A percentile compares a stretch with the other conserved stretches of the same genome.
phyloP scores from a whole-genome alignment of 2,113 vertebrate genomes.

The Piaya cayana region DNA sequence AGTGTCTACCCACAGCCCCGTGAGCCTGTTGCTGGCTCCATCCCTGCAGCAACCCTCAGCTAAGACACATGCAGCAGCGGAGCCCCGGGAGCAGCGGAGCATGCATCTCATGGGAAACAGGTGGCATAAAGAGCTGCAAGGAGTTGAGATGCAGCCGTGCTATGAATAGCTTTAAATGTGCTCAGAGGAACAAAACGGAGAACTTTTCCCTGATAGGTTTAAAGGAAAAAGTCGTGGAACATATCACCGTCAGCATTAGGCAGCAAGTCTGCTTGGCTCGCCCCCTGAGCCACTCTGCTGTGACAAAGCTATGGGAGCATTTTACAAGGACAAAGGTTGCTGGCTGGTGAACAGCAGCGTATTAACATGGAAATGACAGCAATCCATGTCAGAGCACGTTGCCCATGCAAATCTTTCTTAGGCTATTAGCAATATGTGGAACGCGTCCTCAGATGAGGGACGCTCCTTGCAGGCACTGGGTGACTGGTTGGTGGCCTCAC shows the following conservation, averaged over 20 bases:
- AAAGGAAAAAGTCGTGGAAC: not conserved
- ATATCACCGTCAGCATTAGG: not conserved
- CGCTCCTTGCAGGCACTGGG: not conserved
- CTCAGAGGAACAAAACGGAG: not conserved
- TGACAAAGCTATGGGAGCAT: conserved; percentile 21
- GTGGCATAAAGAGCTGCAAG: not conserved
- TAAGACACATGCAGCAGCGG: accelerated
- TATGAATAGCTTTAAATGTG: not conserved
- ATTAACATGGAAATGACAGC: conserved; percentile 34
- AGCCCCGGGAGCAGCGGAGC: not conserved
- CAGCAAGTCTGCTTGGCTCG: not conserved
- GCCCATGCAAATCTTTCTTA: not conserved
- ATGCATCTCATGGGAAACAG: not conserved
- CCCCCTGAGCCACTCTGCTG: not conserved
- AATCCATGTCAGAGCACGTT: not conserved
- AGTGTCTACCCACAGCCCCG: not conserved
- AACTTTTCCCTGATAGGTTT: not conserved
- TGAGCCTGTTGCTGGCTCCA: accelerated
- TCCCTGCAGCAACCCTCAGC: not conserved
- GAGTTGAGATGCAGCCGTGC: accelerated
- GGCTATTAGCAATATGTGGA: not conserved
- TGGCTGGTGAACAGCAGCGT: conserved; percentile 3
- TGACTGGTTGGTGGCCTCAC: not conserved
- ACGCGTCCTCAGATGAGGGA: not conserved
- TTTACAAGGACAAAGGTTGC: conserved; percentile 10